Percentiles rank a stretch among this genome's conserved stretches.
Conservation (phyloP, 2,888 invertebrate genomes). For the Odontothrips loti region DNA sequence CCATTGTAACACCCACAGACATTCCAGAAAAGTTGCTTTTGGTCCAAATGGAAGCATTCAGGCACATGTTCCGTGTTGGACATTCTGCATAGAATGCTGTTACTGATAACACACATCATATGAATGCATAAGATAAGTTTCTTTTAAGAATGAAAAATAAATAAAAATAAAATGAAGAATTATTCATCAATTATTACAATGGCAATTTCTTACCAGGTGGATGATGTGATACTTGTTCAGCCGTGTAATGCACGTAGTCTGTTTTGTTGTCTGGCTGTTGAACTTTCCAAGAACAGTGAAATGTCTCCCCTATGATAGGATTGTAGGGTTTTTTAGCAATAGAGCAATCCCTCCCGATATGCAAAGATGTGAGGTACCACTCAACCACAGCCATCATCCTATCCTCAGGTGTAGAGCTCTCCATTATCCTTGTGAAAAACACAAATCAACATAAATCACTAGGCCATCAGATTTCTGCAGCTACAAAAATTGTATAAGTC, state of each 20-base stretch:
- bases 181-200: background rate
- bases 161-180: background rate
- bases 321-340: constrained; percentile 99
- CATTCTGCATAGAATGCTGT: constrained; percentile 98
- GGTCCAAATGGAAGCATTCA: constrained; percentile 96
- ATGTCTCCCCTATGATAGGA: constrained; percentile 93
- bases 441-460: background rate
- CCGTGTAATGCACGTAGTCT: constrained; percentile 51
- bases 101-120: constrained; percentile 53
- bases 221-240: constrained; percentile 98
- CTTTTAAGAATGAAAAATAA: background rate
- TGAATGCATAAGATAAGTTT: background rate
- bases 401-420: constrained; percentile 75
- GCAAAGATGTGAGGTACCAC: constrained; percentile 97
- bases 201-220: constrained; percentile 69
- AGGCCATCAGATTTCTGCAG: background rate
- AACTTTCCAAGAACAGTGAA: constrained; percentile 80
- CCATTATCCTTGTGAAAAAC: constrained; percentile 68
- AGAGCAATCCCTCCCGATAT: constrained; percentile 91
- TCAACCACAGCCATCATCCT: constrained; percentile 88
- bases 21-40: constrained; percentile 97
- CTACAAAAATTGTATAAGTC: background rate
- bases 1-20: constrained; percentile 92
- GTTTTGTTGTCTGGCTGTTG: constrained; percentile 42
- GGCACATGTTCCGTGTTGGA: constrained; percentile 77